Evolutionary conservation across 2,888 invertebrate genomes (phyloP).

Genomic region (Eremobia ochroleuca): DNA sequence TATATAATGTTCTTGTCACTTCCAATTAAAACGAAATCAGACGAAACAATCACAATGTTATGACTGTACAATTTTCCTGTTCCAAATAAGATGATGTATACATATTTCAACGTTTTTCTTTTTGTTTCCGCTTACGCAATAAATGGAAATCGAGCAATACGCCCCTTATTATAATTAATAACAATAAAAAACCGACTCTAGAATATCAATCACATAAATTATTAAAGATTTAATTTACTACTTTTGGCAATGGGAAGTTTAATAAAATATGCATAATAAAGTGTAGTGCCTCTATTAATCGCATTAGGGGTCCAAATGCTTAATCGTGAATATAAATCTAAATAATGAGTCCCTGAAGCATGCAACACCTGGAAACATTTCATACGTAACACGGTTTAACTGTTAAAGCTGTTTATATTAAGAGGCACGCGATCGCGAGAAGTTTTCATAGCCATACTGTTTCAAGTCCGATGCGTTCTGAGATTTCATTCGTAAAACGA

Average conservation of each 20-base stretch:
- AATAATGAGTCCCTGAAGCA: constrained; percentile 69
- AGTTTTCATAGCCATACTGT: constrained; percentile 16
- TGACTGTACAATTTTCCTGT: constrained; percentile 35
- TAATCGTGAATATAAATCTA: constrained; percentile 72
- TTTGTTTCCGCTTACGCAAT: constrained; percentile 32
- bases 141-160: constrained; percentile 29
- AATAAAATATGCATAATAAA: constrained; percentile 58
- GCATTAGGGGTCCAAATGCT: constrained; percentile 57
- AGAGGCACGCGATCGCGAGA: constrained; percentile 61
- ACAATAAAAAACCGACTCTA: constrained; percentile 32
- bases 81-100: constrained; percentile 41
- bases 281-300: constrained; percentile 59
- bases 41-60: constrained; percentile 27
- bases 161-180: constrained; percentile 36
- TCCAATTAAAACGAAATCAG: background rate
- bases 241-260: constrained; percentile 35
- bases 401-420: constrained; percentile 60
- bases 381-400: constrained; percentile 64
- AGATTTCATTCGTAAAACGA: background rate
- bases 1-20: background rate
- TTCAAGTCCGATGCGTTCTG: background rate
- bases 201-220: constrained; percentile 46
- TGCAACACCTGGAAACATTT: constrained; percentile 68
- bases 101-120: background rate
- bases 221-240: constrained; percentile 48